Conservation (phyloP, 2,113 vertebrate species). For the Mormyrus lacerda region DNA sequence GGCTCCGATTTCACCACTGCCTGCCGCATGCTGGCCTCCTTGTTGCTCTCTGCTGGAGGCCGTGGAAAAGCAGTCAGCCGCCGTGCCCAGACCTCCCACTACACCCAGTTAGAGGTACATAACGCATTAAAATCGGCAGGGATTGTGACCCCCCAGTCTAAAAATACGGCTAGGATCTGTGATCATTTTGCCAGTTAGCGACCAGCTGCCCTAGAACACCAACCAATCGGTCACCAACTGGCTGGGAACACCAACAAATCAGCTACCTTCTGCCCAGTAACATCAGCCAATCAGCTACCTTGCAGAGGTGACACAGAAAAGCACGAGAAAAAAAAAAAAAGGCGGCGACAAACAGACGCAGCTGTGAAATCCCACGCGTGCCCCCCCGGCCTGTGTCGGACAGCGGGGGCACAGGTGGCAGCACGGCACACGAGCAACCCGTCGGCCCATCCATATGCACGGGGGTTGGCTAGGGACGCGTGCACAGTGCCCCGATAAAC, state of each 20-base stretch:
- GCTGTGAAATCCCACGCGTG: background rate
- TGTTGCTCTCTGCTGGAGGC: conserved; percentile 81
- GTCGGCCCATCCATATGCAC: background rate
- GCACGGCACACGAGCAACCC: background rate
- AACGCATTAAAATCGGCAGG: background rate
- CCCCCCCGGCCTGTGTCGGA: background rate
- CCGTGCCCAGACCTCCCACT: background rate
- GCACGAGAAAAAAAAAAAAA: background rate
- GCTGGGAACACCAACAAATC: background rate
- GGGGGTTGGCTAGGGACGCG: background rate
- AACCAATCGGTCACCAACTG: background rate
- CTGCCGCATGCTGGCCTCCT: conserved; percentile 71
- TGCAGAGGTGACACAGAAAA: background rate
- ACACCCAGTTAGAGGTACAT: background rate
- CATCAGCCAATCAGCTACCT: background rate
- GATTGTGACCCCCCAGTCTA: background rate
- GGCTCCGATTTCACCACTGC: conserved; percentile 88
- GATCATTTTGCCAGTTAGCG: background rate
- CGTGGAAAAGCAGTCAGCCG: background rate
- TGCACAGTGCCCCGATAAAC: background rate
- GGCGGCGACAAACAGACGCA: background rate
- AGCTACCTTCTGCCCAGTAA: background rate
- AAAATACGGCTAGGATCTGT: background rate
- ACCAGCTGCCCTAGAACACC: background rate
- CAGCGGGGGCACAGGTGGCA: background rate